A percentile compares a stretch with the other conserved stretches of the same genome.
Evolutionary conservation across 2,113 vertebrate genomes (phyloP).

Genomic region (Myiozetetes cayanensis): DNA sequence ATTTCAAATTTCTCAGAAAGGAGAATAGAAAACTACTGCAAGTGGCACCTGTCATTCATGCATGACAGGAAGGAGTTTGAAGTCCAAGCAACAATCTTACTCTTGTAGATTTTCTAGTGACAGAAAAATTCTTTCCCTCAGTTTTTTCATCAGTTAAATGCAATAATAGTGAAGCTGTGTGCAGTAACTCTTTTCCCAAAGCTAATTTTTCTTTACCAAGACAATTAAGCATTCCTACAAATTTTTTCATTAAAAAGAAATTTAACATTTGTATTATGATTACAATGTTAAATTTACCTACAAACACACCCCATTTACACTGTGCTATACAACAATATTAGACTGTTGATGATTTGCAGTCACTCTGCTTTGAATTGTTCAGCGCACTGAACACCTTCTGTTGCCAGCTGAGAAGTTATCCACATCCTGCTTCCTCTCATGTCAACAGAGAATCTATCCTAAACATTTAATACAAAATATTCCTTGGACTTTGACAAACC

Average conservation of each 20-base stretch:
- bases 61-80: constrained; percentile 36
- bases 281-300: neutral
- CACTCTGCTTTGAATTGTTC: neutral
- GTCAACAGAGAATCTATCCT: neutral
- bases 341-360: neutral
- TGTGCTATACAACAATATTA: neutral
- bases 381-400: neutral
- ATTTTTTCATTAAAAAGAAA: neutral
- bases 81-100: constrained; percentile 31
- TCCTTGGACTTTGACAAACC: neutral
- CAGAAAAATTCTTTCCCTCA: neutral
- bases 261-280: neutral
- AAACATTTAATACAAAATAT: neutral
- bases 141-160: neutral
- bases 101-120: constrained; percentile 22
- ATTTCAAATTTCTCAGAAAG: constrained; percentile 2
- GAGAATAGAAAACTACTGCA: constrained; percentile 2
- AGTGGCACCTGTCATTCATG: constrained; percentile 48
- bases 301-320: neutral
- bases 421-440: neutral
- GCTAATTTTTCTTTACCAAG: neutral
- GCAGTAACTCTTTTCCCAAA: neutral
- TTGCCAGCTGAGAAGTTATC: neutral
- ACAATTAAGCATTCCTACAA: neutral
- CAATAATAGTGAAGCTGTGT: neutral